Conservation (phyloP, 2,888 invertebrate genomes). For the Malthinus seriepunctatus region DNA sequence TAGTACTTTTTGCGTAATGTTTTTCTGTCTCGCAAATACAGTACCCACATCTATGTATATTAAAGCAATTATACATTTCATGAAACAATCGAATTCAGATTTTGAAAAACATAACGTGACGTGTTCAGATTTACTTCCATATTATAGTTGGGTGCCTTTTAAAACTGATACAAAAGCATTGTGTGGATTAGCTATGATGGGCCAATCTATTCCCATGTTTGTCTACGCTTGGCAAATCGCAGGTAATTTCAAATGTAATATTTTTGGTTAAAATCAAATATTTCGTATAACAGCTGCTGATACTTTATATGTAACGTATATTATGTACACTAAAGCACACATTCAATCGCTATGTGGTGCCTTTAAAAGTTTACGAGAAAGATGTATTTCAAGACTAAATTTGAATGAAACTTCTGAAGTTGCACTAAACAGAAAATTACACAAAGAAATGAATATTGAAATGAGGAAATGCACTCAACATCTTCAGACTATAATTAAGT, state of each 20-base stretch:
- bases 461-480: constrained; percentile 37
- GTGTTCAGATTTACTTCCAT: constrained; percentile 7
- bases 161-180: background rate
- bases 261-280: background rate
- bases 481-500: constrained; percentile 37
- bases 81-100: background rate
- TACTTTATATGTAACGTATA: constrained; percentile 34
- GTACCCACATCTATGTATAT: background rate
- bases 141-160: constrained; percentile 25
- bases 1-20: constrained; percentile 7
- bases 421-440: constrained; percentile 21
- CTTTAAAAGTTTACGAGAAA: constrained; percentile 30
- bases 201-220: constrained; percentile 5
- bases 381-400: constrained; percentile 31
- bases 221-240: constrained; percentile 11
- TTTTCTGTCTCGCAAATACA: constrained; percentile 19
- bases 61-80: background rate
- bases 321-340: constrained; percentile 37
- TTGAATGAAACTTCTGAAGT: constrained; percentile 19
- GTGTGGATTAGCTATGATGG: constrained; percentile 1
- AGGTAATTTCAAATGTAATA: background rate
- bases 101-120: background rate
- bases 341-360: constrained; percentile 37
- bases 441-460: constrained; percentile 34
- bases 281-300: constrained; percentile 30